Conservation (phyloP, 2,888 invertebrate species). For the Drosophila prolongata region DNA sequence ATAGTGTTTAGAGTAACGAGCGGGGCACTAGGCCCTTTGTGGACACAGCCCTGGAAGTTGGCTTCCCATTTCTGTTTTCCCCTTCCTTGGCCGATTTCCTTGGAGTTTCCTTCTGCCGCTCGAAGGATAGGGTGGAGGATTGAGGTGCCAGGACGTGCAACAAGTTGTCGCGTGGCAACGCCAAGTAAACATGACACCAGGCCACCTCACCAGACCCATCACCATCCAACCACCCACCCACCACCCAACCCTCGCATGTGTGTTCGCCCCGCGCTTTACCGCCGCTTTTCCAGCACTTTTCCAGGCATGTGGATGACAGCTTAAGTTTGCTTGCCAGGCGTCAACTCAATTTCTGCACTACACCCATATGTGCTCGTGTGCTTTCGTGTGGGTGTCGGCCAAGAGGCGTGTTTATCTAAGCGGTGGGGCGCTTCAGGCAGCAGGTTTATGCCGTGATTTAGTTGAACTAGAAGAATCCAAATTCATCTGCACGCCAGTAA, state of each 20-base stretch:
- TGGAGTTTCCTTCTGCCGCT: constrained; percentile 18
- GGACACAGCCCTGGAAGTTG: constrained; percentile 4
- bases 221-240: not conserved
- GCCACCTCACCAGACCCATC: constrained; percentile 5
- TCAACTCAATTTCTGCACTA: constrained; percentile 70
- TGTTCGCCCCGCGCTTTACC: constrained; percentile 13
- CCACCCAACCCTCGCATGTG: not conserved
- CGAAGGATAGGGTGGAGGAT: not conserved
- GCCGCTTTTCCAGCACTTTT: constrained; percentile 10
- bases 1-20: constrained; percentile 18
- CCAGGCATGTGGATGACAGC: constrained; percentile 63
- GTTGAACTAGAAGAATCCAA: constrained; percentile 19
- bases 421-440: constrained; percentile 4
- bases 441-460: constrained; percentile 41
- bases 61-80: constrained; percentile 11
- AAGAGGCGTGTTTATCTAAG: constrained; percentile 54
- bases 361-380: constrained; percentile 10
- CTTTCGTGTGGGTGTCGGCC: not conserved
- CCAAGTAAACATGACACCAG: constrained; percentile 52
- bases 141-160: constrained; percentile 56
- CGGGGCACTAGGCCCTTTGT: constrained; percentile 2
- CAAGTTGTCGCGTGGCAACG: constrained; percentile 77
- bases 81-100: constrained; percentile 11
- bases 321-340: constrained; percentile 73
- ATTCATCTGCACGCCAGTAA: constrained; percentile 6